Base-by-base conservation (phyloP, 1,140 invertebrate genomes). In the Oryzaephilus surinamensis region DNA sequence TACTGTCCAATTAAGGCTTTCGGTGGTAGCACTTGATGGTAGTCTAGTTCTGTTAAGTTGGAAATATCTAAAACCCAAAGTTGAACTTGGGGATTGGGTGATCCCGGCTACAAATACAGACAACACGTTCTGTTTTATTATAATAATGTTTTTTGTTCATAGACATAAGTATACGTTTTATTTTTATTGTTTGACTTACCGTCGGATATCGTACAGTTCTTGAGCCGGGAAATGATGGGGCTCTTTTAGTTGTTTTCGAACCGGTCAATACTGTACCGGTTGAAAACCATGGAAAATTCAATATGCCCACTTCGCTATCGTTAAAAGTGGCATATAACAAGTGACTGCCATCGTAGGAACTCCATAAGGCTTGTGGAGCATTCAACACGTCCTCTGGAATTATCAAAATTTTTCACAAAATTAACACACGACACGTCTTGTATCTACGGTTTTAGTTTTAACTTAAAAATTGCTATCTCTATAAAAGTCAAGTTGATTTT, bases 271-370 rank as follows among this genome's bases (percentile, higher is more conserved):
- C 66, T 8, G 64, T 57, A 26, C 64, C 67, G 8, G 70, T 68
- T 13, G 74, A 67, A 52, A 87, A 76, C 74, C 81, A 84, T 1
- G 84, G 84, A 60, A 81, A 81, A 34, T 79, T 76, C 53, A 84
- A 75, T 46, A 73, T 70, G 7, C 75, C 74, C 18, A 92, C 86
- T 40, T 72, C 69, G 6, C 76, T 77, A 61, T 95, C 91, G 65
- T 97, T 88, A 66, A 93, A 94, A 17, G 77, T 73, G 0, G 83
- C 87, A 63, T 79, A 95, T 52, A 90, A 69, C 13, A 97, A 70
- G 48, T 79, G 77, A 2, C 75, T 73, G 14, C 87, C 89, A 56
- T 87, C 79, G 1, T 70, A 65, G 23, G 87, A 90, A 32, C 84
- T 79, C 89, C 90, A 94, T 29, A 85, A 62, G 1, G 87, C 88